Evolutionary conservation across 2,797 vertebrate species (phyloP).

Genomic region (Danionella dracula): DNA sequence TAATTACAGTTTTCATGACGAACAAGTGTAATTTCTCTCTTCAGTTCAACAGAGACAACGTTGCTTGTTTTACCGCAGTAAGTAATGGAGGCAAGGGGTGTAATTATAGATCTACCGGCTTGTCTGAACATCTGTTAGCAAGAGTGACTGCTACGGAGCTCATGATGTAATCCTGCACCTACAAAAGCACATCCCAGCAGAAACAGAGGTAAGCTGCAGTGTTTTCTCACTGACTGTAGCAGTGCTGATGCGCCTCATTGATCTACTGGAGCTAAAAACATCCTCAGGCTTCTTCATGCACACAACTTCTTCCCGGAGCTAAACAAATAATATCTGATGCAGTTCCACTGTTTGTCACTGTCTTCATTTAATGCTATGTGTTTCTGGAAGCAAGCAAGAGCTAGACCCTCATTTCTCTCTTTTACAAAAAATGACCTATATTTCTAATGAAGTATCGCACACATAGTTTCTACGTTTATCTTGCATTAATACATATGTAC

Average conservation of each 20-base stretch:
- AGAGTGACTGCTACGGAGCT: background rate
- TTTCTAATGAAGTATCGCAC: no score
- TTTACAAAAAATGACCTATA: no score
- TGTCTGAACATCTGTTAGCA: slow-evolving; percentile 16
- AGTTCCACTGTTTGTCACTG: background rate
- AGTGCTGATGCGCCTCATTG: background rate
- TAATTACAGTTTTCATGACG: background rate
- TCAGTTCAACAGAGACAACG: background rate
- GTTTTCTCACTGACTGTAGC: no score
- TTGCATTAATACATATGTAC: no score
- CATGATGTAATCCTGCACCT: background rate
- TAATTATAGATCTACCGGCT: slow-evolving; percentile 12
- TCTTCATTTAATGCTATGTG: background rate
- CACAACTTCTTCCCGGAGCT: background rate
- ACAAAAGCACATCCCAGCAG: background rate
- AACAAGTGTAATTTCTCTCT: background rate
- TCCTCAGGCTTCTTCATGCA: background rate
- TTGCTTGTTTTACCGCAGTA: background rate
- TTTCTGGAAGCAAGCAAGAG: background rate
- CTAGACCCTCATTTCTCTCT: background rate
- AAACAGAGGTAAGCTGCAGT: background rate
- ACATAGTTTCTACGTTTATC: no score
- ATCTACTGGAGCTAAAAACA: background rate
- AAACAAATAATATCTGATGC: background rate
- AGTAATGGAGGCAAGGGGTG: background rate